A percentile compares a stretch with the other conserved stretches of the same genome.
Evolutionary conservation across 2,888 invertebrate genomes (phyloP).

Genomic region (Bellardia pandia): DNA sequence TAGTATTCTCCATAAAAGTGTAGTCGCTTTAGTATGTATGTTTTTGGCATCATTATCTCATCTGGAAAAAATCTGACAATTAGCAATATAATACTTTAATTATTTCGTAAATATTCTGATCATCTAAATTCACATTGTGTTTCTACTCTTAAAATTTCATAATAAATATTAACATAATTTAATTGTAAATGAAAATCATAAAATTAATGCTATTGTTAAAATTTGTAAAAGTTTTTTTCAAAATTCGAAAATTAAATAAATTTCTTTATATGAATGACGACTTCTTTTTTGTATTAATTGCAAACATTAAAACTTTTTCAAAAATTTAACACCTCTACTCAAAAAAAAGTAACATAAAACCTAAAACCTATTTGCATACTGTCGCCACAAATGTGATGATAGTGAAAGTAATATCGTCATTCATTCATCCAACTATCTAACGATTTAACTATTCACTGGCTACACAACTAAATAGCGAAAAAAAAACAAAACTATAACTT

Average conservation of each 20-base stretch:
- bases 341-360: slow-evolving; percentile 10
- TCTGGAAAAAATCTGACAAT: too few species aligned
- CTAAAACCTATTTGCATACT: slow-evolving; percentile 48
- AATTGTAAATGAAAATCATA: background rate
- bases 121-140: too few species aligned
- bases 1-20: too few species aligned
- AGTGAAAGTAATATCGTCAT: slow-evolving; percentile 57
- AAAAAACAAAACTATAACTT: background rate
- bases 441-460: slow-evolving; percentile 1
- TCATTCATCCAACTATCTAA: background rate
- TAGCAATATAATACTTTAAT: too few species aligned
- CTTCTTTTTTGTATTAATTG: background rate
- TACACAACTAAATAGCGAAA: background rate
- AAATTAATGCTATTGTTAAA: background rate
- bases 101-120: too few species aligned
- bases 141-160: too few species aligned
- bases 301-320: background rate
- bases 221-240: background rate
- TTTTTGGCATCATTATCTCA: too few species aligned
- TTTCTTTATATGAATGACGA: background rate
- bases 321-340: slow-evolving; percentile 23
- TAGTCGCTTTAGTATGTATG: too few species aligned
- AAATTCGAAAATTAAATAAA: background rate
- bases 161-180: too few species aligned
- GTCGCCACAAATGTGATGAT: slow-evolving; percentile 25